Evolutionary conservation across 2,797 vertebrate genomes (phyloP).

Genomic region (Coreius guichenoti): DNA sequence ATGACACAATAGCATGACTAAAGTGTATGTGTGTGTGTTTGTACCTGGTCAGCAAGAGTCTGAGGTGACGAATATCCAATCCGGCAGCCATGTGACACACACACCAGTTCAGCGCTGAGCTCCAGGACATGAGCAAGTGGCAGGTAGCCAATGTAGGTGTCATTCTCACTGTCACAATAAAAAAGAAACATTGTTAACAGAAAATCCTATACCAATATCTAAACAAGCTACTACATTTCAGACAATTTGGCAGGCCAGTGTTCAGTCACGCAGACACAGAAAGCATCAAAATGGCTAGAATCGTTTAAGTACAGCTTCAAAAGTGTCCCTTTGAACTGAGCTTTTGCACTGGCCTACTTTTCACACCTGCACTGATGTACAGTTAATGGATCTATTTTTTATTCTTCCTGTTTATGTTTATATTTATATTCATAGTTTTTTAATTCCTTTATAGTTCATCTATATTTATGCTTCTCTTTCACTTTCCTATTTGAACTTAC

Average conservation of each 20-base stretch:
- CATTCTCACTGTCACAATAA: conserved; percentile 83
- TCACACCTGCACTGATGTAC: too few relatives aligned
- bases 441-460: too few relatives aligned
- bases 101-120: conserved; percentile 94
- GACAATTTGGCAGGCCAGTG: neutral
- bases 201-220: neutral
- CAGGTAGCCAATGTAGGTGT: conserved; percentile 94
- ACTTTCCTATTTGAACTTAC: too few relatives aligned
- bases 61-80: conserved; percentile 98
- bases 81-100: conserved; percentile 91
- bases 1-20: neutral
- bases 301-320: neutral
- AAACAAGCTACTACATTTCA: neutral
- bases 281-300: too few relatives aligned
- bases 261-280: neutral
- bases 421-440: too few relatives aligned
- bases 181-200: neutral
- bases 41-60: conserved; percentile 95
- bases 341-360: too few relatives aligned
- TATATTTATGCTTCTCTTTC: too few relatives aligned
- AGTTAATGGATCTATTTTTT: too few relatives aligned
- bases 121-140: conserved; percentile 96
- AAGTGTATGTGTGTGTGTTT: conserved; percentile 21
- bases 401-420: too few relatives aligned
- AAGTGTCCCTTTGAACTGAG: neutral